phyloP scores from a whole-genome alignment of 2,797 vertebrate genomes.

The Sebastes kiyomatsui region DNA sequence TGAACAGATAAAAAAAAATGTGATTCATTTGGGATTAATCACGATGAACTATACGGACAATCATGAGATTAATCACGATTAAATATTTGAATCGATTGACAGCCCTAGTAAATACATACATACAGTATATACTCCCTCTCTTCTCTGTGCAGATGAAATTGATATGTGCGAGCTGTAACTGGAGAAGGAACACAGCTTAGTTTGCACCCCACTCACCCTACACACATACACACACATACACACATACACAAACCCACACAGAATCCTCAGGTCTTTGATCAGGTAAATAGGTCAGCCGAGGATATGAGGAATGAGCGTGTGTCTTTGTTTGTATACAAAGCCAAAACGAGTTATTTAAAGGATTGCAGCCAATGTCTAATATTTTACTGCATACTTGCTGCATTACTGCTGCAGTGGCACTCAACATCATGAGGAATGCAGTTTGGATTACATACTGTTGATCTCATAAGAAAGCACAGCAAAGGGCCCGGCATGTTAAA shows the following conservation, averaged over 20 bases:
- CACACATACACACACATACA: slow-evolving; percentile 6
- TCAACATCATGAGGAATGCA: not conserved
- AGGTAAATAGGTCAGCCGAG: slow-evolving; percentile 53
- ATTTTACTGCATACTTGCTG: slow-evolving; percentile 11
- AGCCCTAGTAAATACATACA: no score
- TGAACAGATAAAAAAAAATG: no score
- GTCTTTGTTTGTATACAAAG: slow-evolving; percentile 17
- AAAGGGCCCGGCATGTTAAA: not conserved
- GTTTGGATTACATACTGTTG: not conserved
- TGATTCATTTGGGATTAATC: no score
- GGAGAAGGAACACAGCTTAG: slow-evolving; percentile 31
- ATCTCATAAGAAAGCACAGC: not conserved
- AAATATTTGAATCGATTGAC: no score
- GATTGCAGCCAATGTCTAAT: not conserved
- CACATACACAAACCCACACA: slow-evolving; percentile 1
- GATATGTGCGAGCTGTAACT: slow-evolving; percentile 2
- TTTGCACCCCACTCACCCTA: not conserved
- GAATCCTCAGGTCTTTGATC: slow-evolving; percentile 47
- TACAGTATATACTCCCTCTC: not conserved
- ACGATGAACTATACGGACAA: no score
- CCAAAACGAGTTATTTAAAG: slow-evolving; percentile 20
- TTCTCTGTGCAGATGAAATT: slow-evolving; percentile 29
- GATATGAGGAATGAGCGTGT: slow-evolving; percentile 15
- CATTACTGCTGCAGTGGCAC: slow-evolving; percentile 14
- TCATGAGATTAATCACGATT: no score